A percentile compares a stretch with the other conserved stretches of the same genome.
Conservation (phyloP, 2,797 vertebrate genomes). For the Cichlasoma orientale region DNA sequence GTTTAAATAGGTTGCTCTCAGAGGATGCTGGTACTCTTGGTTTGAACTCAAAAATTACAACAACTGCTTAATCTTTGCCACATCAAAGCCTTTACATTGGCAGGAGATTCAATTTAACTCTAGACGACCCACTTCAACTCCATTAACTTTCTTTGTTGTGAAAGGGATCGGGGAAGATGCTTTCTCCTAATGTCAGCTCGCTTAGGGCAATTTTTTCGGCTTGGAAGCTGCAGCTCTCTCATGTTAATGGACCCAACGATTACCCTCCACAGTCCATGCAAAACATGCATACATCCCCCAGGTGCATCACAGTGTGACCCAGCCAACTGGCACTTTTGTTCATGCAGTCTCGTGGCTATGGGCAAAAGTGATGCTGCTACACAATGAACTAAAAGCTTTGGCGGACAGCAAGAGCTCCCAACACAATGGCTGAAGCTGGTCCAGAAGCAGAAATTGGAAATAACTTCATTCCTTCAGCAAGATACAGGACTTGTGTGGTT, state of each 20-base stretch:
- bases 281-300: conserved; percentile 67
- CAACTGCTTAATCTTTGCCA: conserved; percentile 62
- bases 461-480: conserved; percentile 50
- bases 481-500: conserved; percentile 34
- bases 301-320: conserved; percentile 64
- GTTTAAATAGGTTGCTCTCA: conserved; percentile 22
- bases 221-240: conserved; percentile 57
- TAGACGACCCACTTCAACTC: conserved; percentile 73
- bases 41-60: conserved; percentile 54
- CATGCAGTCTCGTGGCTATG: conserved; percentile 53
- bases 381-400: conserved; percentile 75
- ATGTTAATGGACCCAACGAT: conserved; percentile 75
- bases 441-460: conserved; percentile 58
- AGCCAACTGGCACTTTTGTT: conserved; percentile 73
- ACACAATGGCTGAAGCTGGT: conserved; percentile 62
- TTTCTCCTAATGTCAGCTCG: conserved; percentile 58
- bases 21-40: conserved; percentile 5
- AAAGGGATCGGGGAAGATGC: conserved; percentile 70
- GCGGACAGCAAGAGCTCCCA: conserved; percentile 34
- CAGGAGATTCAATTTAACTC: conserved; percentile 67
- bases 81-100: conserved; percentile 69
- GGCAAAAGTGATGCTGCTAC: conserved; percentile 64
- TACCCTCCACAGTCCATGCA: conserved; percentile 64
- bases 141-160: conserved; percentile 73
- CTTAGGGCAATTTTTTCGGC: conserved; percentile 65